phyloP scores from a whole-genome alignment of 2,113 vertebrate species.

The Salminus brasiliensis region DNA sequence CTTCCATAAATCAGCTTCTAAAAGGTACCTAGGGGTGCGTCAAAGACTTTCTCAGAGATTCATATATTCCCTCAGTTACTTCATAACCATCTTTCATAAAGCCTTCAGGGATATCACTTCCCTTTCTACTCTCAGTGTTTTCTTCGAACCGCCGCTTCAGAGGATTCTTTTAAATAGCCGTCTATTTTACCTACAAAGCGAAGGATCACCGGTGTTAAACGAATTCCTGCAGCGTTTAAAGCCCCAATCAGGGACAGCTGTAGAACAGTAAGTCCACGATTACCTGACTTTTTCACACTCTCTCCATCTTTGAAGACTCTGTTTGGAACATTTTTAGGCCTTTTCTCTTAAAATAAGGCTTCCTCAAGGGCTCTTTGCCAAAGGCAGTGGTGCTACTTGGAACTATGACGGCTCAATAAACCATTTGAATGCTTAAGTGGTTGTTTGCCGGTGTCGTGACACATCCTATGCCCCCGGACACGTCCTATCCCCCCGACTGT shows the following conservation, averaged over 20 bases:
- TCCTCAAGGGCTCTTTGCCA: no score
- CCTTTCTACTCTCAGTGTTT: background rate
- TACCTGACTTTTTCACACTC: background rate
- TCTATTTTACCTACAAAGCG: background rate
- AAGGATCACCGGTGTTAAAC: background rate
- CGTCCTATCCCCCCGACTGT: no score
- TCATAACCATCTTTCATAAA: constrained; percentile 11
- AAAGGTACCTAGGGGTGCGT: background rate
- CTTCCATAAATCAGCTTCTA: background rate
- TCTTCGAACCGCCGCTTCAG: background rate
- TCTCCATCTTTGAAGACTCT: background rate
- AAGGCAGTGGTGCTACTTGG: no score
- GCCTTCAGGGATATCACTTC: background rate
- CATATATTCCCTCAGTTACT: background rate
- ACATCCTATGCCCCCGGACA: no score
- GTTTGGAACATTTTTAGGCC: background rate
- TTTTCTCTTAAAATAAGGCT: no score
- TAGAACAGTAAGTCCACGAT: no score
- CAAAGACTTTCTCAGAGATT: background rate
- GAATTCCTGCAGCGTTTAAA: background rate
- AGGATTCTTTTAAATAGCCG: background rate
- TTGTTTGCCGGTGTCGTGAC: no score
- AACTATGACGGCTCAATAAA: no score
- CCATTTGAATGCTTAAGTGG: no score
- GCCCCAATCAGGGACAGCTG: background rate